Percentiles rank a stretch among this genome's conserved stretches.
phyloP scores from a whole-genome alignment of 2,888 invertebrate species.

The Chymomyza procnemis region DNA sequence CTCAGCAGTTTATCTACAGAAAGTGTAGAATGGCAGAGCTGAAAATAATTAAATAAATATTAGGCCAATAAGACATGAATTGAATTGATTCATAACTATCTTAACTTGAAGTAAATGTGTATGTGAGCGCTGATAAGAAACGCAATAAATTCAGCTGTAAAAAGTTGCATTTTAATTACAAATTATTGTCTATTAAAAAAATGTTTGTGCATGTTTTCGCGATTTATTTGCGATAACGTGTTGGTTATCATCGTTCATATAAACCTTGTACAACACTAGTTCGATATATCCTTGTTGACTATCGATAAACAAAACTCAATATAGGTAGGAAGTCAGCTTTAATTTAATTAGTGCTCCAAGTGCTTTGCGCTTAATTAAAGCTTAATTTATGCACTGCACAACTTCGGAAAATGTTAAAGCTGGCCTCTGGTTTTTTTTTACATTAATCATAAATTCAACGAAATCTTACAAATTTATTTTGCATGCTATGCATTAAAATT shows the following conservation, averaged over 20 bases:
- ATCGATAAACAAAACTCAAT: too few relatives aligned
- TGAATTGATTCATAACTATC: background rate
- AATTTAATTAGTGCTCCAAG: background rate
- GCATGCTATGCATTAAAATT: background rate
- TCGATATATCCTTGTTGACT: too few relatives aligned
- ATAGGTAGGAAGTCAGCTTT: background rate
- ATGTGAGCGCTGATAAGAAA: too few relatives aligned
- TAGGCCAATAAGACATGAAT: background rate
- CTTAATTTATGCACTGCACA: background rate
- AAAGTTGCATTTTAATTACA: too few relatives aligned
- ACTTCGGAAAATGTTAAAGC: background rate
- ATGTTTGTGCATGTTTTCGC: too few relatives aligned
- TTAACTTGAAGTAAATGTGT: background rate
- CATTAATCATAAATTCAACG: background rate
- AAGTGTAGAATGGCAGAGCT: background rate
- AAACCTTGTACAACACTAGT: too few relatives aligned
- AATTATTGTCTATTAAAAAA: too few relatives aligned
- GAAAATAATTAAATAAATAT: background rate
- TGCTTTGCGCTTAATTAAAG: background rate
- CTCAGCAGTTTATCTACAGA: background rate
- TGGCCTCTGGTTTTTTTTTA: background rate
- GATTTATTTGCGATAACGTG: too few relatives aligned
- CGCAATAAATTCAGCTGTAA: too few relatives aligned
- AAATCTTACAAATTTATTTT: background rate
- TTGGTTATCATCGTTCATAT: too few relatives aligned